Conservation (phyloP, 2,888 invertebrate genomes). For the Teleogryllus oceanicus region DNA sequence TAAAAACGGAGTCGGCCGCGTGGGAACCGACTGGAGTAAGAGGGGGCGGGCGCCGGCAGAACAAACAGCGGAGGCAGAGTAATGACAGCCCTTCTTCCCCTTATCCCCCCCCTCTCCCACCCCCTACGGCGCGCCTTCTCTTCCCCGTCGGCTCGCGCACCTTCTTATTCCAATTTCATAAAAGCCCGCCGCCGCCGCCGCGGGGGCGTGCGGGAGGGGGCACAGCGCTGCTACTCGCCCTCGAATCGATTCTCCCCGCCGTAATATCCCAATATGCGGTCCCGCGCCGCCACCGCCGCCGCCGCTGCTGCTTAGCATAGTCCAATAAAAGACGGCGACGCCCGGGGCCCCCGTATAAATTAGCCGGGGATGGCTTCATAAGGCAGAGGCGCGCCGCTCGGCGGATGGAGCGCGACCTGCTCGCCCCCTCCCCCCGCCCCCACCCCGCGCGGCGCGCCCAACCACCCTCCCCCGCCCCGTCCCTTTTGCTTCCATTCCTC, state of each 20-base stretch:
- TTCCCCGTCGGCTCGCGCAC: neutral
- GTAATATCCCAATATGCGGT: neutral
- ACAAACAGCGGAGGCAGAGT: slow-evolving; percentile 8
- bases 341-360: neutral
- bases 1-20: neutral
- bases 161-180: slow-evolving; percentile 2
- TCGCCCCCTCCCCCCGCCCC: too few relatives aligned
- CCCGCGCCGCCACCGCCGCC: neutral
- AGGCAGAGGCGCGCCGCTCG: neutral
- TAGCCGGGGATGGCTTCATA: slow-evolving; percentile 18
- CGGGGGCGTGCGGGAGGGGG: neutral
- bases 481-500: too few relatives aligned
- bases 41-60: neutral
- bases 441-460: too few relatives aligned
- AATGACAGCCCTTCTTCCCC: neutral
- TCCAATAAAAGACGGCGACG: neutral
- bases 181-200: neutral
- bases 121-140: neutral
- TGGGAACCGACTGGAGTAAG: neutral
- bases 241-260: neutral
- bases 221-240: neutral
- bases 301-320: neutral
- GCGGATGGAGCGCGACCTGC: neutral
- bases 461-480: too few relatives aligned
- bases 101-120: neutral